Evolutionary conservation across 2,797 vertebrate species (phyloP).

Genomic region (Rhynchotus rufescens): DNA sequence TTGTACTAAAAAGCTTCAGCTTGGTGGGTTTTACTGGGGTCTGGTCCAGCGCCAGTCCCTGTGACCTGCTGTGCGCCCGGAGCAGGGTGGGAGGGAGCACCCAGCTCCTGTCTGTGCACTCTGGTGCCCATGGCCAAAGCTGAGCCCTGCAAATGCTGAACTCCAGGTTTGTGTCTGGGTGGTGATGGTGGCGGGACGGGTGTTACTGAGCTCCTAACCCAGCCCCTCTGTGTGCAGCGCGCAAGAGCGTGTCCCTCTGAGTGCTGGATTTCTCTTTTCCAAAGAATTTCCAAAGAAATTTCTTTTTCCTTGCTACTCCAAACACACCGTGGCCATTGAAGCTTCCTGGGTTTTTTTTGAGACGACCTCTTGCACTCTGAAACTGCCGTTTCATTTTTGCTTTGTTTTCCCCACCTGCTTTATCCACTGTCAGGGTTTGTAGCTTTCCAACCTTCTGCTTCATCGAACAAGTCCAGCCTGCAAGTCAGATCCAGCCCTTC

Average conservation of each 20-base stretch:
- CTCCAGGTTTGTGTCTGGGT: conserved; percentile 27
- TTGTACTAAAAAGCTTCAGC: conserved; percentile 16
- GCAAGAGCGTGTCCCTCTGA: background rate
- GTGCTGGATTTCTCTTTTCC: background rate
- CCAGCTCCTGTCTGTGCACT: conserved; percentile 5
- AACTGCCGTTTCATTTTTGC: conserved; percentile 17
- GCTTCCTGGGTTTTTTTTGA: background rate
- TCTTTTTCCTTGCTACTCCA: background rate
- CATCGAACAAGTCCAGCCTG: background rate
- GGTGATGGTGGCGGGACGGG: background rate
- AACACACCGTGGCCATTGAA: background rate
- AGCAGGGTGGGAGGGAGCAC: background rate
- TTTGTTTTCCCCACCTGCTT: background rate
- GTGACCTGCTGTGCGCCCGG: background rate
- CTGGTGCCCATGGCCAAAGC: background rate
- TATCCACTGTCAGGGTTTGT: background rate
- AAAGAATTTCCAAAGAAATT: background rate
- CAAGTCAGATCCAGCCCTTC: background rate
- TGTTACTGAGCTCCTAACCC: background rate
- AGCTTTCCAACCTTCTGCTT: background rate
- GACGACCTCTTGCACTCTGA: background rate
- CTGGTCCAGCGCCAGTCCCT: background rate
- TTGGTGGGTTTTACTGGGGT: conserved; percentile 4
- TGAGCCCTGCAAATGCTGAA: conserved; percentile 24
- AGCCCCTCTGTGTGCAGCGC: background rate